phyloP scores from a whole-genome alignment of 2,888 invertebrate species.

The Seladonia tumulorum region DNA sequence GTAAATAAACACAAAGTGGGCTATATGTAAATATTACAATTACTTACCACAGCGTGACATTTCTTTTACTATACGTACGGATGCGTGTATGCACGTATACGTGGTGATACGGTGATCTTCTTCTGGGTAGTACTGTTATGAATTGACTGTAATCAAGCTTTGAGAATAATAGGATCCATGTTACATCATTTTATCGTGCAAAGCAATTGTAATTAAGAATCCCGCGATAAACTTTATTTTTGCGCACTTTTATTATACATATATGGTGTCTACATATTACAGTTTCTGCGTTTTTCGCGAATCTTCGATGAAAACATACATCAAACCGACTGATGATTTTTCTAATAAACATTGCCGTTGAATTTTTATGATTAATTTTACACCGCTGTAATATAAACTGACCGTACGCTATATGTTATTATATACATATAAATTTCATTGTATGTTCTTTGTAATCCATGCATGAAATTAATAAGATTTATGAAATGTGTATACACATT shows the following conservation, averaged over 20 bases:
- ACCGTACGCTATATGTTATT: neutral
- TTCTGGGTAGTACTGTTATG: neutral
- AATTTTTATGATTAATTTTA: constrained; percentile 12
- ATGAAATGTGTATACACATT: neutral
- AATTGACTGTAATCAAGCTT: constrained; percentile 14
- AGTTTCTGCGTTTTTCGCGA: constrained; percentile 42
- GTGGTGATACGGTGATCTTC: constrained; percentile 5
- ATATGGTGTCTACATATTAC: neutral
- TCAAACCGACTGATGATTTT: neutral
- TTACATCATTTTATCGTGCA: neutral
- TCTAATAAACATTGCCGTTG: neutral
- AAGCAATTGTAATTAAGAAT: neutral
- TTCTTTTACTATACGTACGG: constrained; percentile 38
- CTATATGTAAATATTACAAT: neutral
- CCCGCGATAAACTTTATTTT: neutral
- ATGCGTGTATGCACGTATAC: neutral
- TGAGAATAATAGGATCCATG: neutral
- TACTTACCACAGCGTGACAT: constrained; percentile 47
- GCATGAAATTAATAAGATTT: neutral
- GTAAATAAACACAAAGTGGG: neutral
- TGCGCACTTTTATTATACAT: constrained; percentile 4
- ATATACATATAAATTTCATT: constrained; percentile 3
- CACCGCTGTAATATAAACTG: neutral
- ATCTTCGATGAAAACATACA: neutral
- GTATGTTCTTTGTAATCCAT: neutral